Conservation (phyloP, 1,140 invertebrate genomes). For the Heliconius melpomene region DNA sequence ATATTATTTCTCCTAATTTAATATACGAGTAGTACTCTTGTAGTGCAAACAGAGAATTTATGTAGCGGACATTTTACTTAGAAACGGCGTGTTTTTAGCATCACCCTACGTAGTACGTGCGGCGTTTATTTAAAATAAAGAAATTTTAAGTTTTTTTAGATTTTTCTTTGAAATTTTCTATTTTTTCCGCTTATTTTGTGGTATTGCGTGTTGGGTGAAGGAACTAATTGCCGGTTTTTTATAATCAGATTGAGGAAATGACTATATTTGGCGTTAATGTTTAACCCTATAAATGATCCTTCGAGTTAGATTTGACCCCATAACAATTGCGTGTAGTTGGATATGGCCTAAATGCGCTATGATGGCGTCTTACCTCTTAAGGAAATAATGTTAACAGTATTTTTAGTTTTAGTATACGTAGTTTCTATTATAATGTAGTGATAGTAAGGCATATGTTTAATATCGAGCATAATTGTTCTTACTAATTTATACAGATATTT, state of each 20-base stretch:
- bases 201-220: not conserved
- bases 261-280: not conserved
- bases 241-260: not conserved
- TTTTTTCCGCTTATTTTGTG: not conserved
- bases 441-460: too few relatives aligned
- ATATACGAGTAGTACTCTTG: constrained; percentile 27
- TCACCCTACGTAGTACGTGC: not conserved
- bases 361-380: not conserved
- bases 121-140: not conserved
- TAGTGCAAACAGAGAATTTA: constrained; percentile 22
- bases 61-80: constrained; percentile 13
- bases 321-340: not conserved
- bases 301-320: not conserved
- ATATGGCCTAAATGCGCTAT: not conserved
- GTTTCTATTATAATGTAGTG: too few relatives aligned
- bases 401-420: too few relatives aligned
- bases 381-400: not conserved
- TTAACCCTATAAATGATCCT: not conserved
- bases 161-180: not conserved
- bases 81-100: not conserved
- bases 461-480: too few relatives aligned
- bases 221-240: not conserved
- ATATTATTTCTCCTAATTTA: constrained; percentile 36
- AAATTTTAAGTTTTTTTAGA: too few relatives aligned
- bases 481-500: too few relatives aligned